Base-by-base conservation (phyloP, 2,113 vertebrate species). In the Ailurus styani region DNA sequence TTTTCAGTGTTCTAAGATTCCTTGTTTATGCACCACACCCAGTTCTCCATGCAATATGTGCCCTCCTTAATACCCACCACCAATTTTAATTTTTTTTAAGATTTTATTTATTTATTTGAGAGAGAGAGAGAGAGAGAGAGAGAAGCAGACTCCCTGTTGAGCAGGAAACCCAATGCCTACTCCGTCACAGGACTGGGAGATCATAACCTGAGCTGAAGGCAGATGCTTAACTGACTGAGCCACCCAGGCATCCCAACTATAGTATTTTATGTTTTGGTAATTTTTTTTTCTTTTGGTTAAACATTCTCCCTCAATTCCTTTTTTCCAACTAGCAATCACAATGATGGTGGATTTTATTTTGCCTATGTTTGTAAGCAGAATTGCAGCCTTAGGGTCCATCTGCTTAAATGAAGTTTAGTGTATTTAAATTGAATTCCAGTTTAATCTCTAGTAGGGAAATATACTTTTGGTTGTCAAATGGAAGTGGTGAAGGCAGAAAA, bases 331-430 rank as follows among this genome's bases (percentile, higher is more conserved):
- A 92, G 81, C 73, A 68, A 91, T 82, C 57, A 86, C 57, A 88
- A 47, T 77, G 8, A 87, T 52, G 23, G 31, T n/a, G 11, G 12
- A 50, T 79, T 89, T 93, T 60, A 72, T 90, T 91, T 90, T 91
- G 21, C 20, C 14, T 86, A 29, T 23, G 55, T 84, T 68, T 86
- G 1, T 42, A 62, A 54, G 57, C 23, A 93, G 40, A 91, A 87
- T 21, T 91, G 10, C 15, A 89, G 37, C 66, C 50, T n/a, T 57
- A 31, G 11, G 13, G 6, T 89, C 75, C 4, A 87, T 57, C 47
- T 83, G 25, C 31, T 78, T 97, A 94, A 94, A 78, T 64, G 6
- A 91, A 86, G n/a, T 96, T 64, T 70, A 70, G 8, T 94, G 55
- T 90, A 52, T 83, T 95, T 96, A 84, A 52, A 83, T 27, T 55